These are phyloP conservation scores for Rhagonycha lutea DNA, from an alignment of 2,888 invertebrate genomes.

Conservation along the genomic window DNA sequence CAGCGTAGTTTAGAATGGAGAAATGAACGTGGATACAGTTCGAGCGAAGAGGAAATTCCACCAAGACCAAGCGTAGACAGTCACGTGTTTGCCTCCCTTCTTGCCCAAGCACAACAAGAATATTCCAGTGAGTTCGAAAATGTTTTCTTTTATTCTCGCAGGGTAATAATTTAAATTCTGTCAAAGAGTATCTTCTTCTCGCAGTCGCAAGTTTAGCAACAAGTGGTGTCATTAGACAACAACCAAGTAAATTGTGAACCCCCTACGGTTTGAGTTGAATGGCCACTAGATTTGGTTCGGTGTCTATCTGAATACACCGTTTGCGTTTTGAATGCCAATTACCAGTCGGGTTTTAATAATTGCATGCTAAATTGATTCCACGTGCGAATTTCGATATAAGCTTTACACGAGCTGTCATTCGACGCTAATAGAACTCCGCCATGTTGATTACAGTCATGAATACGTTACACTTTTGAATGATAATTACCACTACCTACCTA, in stretches of 20 bases:
- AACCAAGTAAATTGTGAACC: slow-evolving; percentile 38
- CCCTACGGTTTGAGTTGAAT: slow-evolving; percentile 33
- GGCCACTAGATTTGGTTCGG: slow-evolving; percentile 35
- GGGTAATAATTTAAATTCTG: background rate
- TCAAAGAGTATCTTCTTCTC: background rate
- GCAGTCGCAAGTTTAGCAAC: slow-evolving; percentile 34
- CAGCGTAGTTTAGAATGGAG: slow-evolving; percentile 64
- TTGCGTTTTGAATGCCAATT: slow-evolving; percentile 34
- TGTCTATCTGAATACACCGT: slow-evolving; percentile 21
- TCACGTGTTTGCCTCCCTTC: slow-evolving; percentile 61
- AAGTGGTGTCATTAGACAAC: slow-evolving; percentile 43
- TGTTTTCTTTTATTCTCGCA: background rate
- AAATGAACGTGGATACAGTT: slow-evolving; percentile 59
- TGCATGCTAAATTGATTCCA: slow-evolving; percentile 35
- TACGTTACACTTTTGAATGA: slow-evolving; percentile 26
- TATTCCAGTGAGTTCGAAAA: slow-evolving; percentile 59
- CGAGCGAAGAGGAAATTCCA: slow-evolving; percentile 60
- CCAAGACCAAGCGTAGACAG: slow-evolving; percentile 56
- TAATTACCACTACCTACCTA: slow-evolving; percentile 31
- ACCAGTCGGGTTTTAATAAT: slow-evolving; percentile 31
- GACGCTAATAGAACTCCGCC: slow-evolving; percentile 24
- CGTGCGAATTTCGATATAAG: slow-evolving; percentile 34
- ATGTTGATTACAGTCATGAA: slow-evolving; percentile 35
- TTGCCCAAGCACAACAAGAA: slow-evolving; percentile 63
- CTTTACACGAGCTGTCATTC: slow-evolving; percentile 33